These are phyloP conservation scores for Fragum whitleyi DNA, from an alignment of 2,888 invertebrate genomes.

Conservation along the genomic window DNA sequence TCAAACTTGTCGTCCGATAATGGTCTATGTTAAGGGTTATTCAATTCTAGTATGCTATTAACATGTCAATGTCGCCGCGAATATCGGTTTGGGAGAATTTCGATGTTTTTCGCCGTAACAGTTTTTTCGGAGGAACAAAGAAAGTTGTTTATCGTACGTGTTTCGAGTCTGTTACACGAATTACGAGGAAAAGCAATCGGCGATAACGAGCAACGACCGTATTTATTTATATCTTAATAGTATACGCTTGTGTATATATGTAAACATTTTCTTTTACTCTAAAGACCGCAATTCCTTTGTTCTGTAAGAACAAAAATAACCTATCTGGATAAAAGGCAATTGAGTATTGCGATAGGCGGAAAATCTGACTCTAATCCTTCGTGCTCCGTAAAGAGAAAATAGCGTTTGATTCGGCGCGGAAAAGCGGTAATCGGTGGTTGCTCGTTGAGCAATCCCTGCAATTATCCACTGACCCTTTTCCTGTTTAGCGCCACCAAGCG, in stretches of 20 bases:
- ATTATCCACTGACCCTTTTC: too few relatives aligned
- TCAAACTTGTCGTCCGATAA: too few relatives aligned
- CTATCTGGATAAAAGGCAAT: background rate
- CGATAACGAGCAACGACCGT: constrained; percentile 12
- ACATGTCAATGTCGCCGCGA: background rate
- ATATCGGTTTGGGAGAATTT: background rate
- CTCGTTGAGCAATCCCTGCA: too few relatives aligned
- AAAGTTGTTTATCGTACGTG: background rate
- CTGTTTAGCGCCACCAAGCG: too few relatives aligned
- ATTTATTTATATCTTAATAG: constrained; percentile 29
- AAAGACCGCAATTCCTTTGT: background rate
- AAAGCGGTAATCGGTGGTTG: too few relatives aligned
- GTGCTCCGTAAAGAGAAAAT: background rate
- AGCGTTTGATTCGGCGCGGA: background rate
- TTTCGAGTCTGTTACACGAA: background rate
- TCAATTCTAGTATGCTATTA: background rate
- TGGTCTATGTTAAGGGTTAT: background rate
- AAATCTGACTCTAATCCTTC: background rate
- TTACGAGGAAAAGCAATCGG: background rate
- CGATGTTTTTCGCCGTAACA: background rate
- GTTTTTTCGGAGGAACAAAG: background rate
- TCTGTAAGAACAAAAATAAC: background rate
- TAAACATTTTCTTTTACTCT: constrained; percentile 11
- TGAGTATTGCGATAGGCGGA: background rate
- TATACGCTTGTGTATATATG: constrained; percentile 8